Evolutionary conservation across 2,888 invertebrate species (phyloP).

Genomic region (Periphyllus acericola): DNA sequence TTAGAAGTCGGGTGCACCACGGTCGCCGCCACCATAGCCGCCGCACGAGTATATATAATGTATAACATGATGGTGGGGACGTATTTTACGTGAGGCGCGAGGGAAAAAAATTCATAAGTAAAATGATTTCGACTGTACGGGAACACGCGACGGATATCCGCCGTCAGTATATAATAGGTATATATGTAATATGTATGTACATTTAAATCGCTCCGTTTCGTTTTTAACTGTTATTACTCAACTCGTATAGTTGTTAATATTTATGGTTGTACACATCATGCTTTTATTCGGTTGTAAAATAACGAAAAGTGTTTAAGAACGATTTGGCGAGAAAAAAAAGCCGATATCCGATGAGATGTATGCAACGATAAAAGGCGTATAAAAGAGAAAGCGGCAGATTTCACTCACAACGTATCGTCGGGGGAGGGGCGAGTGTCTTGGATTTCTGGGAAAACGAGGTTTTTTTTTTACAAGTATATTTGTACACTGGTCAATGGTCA

Average conservation of each 20-base stretch:
- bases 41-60: not conserved
- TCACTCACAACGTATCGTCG: not conserved
- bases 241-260: not conserved
- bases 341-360: not conserved
- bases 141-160: slow-evolving; percentile 29
- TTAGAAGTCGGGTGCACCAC: not conserved
- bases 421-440: not conserved
- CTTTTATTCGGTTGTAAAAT: not conserved
- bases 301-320: not conserved
- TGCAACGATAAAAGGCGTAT: not conserved
- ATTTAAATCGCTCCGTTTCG: not conserved
- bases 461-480: no score
- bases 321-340: not conserved
- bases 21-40: not conserved
- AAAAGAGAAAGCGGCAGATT: not conserved
- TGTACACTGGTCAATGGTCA: no score
- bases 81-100: no score
- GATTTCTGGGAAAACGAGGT: not conserved
- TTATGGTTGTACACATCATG: not conserved
- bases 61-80: no score
- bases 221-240: not conserved
- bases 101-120: not conserved
- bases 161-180: not conserved
- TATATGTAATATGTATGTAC: no score
- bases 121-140: slow-evolving; percentile 22